Evolutionary conservation across 92 coral and sea anemone species (phyloP).

Genomic region (Palythoa heliodiscus): DNA sequence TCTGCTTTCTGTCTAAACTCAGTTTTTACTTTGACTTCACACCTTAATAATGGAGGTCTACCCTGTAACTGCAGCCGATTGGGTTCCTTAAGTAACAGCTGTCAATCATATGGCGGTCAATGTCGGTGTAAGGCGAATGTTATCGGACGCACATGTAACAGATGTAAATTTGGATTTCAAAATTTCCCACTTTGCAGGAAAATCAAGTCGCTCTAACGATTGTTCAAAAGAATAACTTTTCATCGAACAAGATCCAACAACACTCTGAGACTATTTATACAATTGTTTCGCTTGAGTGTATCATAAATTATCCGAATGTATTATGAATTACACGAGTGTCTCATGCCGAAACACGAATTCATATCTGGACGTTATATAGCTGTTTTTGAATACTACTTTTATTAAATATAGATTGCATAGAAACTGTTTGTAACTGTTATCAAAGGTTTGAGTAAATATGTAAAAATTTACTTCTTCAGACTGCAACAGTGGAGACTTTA

Average conservation of each 20-base stretch:
- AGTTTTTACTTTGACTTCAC: slow-evolving; percentile 78
- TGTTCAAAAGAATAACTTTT: neutral
- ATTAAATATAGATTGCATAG: too few species aligned
- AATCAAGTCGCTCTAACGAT: slow-evolving; percentile 7
- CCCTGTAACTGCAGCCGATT: slow-evolving; percentile 78
- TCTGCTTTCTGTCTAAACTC: slow-evolving; percentile 76
- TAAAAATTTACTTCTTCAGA: too few species aligned
- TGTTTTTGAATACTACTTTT: too few species aligned
- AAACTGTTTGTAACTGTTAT: too few species aligned
- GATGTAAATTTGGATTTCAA: slow-evolving; percentile 83
- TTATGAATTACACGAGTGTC: neutral
- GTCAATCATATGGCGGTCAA: slow-evolving; percentile 93
- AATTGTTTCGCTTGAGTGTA: neutral
- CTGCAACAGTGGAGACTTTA: too few species aligned
- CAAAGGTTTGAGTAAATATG: too few species aligned
- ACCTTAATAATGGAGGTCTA: slow-evolving; percentile 73
- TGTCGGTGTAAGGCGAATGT: slow-evolving; percentile 84
- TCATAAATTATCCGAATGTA: neutral
- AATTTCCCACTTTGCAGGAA: slow-evolving; percentile 82
- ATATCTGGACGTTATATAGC: too few species aligned
- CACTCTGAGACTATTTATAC: slow-evolving; percentile 4
- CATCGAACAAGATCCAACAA: neutral
- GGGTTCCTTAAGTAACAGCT: slow-evolving; percentile 71
- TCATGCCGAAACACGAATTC: neutral
- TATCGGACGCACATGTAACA: slow-evolving; percentile 91